Conservation (phyloP, 2,113 vertebrate species). For the Dasyornis broadbenti region DNA sequence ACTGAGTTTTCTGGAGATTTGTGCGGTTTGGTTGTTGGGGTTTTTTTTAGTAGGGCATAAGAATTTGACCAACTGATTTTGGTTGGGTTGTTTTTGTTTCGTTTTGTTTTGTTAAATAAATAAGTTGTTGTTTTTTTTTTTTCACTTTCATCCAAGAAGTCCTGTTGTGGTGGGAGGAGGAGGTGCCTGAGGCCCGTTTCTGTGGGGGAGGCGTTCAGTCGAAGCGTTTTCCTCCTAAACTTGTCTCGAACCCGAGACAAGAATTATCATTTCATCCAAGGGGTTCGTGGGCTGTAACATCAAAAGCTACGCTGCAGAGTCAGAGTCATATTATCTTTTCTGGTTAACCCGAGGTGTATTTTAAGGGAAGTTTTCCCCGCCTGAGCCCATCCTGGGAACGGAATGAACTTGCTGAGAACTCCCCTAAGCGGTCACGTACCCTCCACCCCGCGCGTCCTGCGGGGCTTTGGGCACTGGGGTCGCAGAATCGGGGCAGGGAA, state of each 20-base stretch:
- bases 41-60: not conserved
- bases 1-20: not conserved
- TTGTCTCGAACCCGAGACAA: no score
- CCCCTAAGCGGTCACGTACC: accelerated
- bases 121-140: no score
- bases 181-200: no score
- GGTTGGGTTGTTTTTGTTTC: no score
- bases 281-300: accelerated
- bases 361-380: not conserved
- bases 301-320: not conserved
- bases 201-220: no score
- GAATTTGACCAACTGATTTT: no score
- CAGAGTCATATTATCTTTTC: not conserved
- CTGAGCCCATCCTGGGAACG: not conserved
- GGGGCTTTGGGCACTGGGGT: accelerated
- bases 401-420: not conserved
- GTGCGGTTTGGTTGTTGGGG: accelerated
- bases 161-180: no score
- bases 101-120: no score
- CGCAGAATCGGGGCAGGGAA: accelerated
- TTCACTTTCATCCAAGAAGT: no score
- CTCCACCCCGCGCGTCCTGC: not conserved
- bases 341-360: not conserved
- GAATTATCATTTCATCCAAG: not conserved
- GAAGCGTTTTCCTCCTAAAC: no score